phyloP scores from a whole-genome alignment of 1,140 invertebrate genomes.

The Littorina saxatilis region DNA sequence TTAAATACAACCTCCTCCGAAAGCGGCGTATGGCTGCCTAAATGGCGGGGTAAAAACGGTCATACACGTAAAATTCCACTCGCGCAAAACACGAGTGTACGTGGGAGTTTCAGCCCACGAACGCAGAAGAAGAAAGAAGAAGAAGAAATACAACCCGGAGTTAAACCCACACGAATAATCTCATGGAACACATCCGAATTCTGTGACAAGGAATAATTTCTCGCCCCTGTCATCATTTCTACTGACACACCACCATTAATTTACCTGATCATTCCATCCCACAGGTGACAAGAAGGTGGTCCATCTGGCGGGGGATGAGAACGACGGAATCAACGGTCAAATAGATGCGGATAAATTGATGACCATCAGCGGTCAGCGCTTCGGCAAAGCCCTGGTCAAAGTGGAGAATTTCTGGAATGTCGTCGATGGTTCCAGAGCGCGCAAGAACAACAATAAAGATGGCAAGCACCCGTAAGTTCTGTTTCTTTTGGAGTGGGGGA shows the following conservation, averaged over 20 bases:
- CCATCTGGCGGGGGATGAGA: constrained; percentile 59
- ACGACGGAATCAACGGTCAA: constrained; percentile 39
- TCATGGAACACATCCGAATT: no score
- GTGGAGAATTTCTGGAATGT: constrained; percentile 49
- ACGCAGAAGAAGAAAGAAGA: no score
- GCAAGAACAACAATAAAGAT: constrained; percentile 41
- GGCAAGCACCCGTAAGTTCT: constrained; percentile 1
- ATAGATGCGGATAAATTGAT: constrained; percentile 26
- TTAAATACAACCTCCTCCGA: no score
- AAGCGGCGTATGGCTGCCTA: no score
- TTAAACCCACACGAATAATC: no score
- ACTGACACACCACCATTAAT: not conserved
- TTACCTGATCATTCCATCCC: constrained; percentile 52
- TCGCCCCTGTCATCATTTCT: not conserved
- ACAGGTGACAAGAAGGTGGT: constrained; percentile 54
- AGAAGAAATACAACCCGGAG: no score
- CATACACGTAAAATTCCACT: no score
- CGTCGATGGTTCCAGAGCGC: constrained; percentile 31
- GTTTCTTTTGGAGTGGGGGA: not conserved
- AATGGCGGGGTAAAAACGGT: no score
- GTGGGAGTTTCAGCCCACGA: no score
- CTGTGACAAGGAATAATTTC: not conserved
- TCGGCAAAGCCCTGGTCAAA: constrained; percentile 45
- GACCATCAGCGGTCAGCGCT: constrained; percentile 41
- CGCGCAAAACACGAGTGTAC: no score